These are phyloP conservation scores for Eilema depressum DNA, from an alignment of 2,888 invertebrate species.

Conservation along the genomic window DNA sequence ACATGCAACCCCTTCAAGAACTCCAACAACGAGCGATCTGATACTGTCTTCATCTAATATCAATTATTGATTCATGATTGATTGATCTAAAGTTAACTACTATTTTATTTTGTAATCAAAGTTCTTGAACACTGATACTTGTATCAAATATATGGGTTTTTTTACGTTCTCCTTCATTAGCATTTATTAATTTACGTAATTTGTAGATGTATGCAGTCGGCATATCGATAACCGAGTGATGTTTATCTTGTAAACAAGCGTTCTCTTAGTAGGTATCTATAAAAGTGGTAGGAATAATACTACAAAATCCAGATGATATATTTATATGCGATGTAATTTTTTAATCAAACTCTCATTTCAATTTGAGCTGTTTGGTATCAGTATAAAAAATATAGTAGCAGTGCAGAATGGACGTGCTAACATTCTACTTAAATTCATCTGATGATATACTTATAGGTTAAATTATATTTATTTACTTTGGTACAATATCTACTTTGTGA, in stretches of 20 bases:
- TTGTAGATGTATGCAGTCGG: constrained; percentile 8
- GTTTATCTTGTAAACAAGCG: not conserved
- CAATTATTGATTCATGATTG: constrained; percentile 1
- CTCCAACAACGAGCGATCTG: not conserved
- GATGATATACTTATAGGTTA: too few relatives aligned
- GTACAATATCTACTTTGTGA: too few relatives aligned
- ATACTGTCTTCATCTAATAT: not conserved
- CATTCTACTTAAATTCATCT: too few relatives aligned
- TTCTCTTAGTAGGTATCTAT: not conserved
- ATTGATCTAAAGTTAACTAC: not conserved
- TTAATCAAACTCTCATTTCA: not conserved
- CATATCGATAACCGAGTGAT: constrained; percentile 12
- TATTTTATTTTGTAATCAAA: constrained; percentile 6
- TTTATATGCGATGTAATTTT: too few relatives aligned
- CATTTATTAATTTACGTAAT: constrained; percentile 19
- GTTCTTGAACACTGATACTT: not conserved
- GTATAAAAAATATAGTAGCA: too few relatives aligned
- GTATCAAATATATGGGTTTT: not conserved
- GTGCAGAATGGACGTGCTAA: too few relatives aligned
- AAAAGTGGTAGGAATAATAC: not conserved
- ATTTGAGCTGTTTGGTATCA: too few relatives aligned
- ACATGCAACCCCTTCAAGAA: not conserved
- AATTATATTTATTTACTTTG: too few relatives aligned
- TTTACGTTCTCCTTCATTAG: constrained; percentile 17
- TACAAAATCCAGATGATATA: not conserved